Evolutionary conservation across 2,797 vertebrate genomes (phyloP).

Genomic region (Thripadectes ignobilis): DNA sequence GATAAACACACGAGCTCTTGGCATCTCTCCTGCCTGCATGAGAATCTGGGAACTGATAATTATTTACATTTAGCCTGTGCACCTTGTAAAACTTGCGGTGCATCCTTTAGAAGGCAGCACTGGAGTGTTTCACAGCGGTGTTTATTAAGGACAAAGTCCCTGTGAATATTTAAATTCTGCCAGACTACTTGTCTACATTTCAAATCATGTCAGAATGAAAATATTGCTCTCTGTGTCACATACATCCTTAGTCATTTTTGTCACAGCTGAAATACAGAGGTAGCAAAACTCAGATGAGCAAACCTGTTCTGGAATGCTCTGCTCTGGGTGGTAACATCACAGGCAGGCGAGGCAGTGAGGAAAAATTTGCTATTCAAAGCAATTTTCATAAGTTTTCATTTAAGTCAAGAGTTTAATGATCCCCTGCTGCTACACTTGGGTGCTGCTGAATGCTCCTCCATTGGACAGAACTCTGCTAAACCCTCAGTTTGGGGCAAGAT

Average conservation of each 20-base stretch:
- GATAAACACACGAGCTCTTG: conserved; percentile 53
- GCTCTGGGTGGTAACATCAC: background rate
- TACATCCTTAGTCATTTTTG: background rate
- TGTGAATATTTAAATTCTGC: background rate
- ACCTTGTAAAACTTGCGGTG: background rate
- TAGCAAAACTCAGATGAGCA: background rate
- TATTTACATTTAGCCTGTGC: conserved; percentile 35
- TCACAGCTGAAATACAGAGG: background rate
- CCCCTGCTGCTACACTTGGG: background rate
- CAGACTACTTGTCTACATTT: background rate
- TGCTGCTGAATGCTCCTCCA: background rate
- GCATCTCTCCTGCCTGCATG: conserved; percentile 21
- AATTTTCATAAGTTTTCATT: background rate
- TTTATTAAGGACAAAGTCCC: background rate
- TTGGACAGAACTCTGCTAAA: background rate
- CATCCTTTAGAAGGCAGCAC: background rate
- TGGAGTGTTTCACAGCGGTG: background rate
- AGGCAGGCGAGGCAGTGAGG: background rate
- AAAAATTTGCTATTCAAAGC: conserved; percentile 21
- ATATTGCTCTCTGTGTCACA: background rate
- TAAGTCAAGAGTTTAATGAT: conserved; percentile 14
- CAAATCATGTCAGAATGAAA: conserved; percentile 1
- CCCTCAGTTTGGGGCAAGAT: background rate
- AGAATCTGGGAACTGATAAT: conserved; percentile 11
- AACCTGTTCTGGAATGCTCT: background rate